Evolutionary conservation across 2,888 invertebrate species (phyloP).

Genomic region (Drosophila emarginata): DNA sequence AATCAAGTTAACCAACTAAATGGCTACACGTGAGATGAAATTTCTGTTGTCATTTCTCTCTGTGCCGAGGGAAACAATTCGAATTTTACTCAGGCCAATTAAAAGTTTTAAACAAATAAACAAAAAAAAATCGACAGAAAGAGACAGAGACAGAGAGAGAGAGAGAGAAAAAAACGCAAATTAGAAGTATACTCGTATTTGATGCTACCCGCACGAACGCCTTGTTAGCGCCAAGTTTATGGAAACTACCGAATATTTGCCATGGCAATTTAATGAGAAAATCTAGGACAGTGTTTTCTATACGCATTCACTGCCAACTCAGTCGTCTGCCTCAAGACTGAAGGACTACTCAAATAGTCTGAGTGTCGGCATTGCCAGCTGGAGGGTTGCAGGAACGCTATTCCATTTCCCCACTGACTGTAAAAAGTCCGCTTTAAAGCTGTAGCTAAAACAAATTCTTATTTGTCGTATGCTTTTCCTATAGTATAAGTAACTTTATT

Average conservation of each 20-base stretch:
- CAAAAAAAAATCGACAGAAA: constrained; percentile 13
- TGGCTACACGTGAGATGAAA: constrained; percentile 27
- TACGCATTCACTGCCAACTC: constrained; percentile 45
- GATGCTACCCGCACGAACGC: constrained; percentile 60
- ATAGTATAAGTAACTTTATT: constrained; percentile 44
- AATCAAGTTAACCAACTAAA: constrained; percentile 36
- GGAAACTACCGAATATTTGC: constrained; percentile 67
- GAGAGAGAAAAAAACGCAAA: neutral
- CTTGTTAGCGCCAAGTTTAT: constrained; percentile 72
- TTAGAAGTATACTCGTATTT: constrained; percentile 1
- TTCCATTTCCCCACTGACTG: neutral
- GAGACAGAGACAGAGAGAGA: neutral
- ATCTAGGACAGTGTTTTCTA: constrained; percentile 61
- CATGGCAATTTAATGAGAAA: constrained; percentile 76
- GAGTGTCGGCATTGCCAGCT: constrained; percentile 52
- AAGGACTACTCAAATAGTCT: constrained; percentile 69
- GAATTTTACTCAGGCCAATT: constrained; percentile 67
- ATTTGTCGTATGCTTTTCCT: neutral
- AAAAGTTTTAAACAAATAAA: constrained; percentile 67
- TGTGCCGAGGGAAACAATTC: constrained; percentile 52
- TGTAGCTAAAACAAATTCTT: neutral
- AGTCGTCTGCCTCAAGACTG: constrained; percentile 46
- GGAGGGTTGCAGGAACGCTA: constrained; percentile 1
- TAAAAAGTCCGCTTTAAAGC: neutral
- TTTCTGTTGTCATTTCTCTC: constrained; percentile 20